A percentile compares a stretch with the other conserved stretches of the same genome.
These are phyloP conservation scores for Zaprionus africanus DNA, from an alignment of 1,140 invertebrate genomes.

Conservation along the genomic window DNA sequence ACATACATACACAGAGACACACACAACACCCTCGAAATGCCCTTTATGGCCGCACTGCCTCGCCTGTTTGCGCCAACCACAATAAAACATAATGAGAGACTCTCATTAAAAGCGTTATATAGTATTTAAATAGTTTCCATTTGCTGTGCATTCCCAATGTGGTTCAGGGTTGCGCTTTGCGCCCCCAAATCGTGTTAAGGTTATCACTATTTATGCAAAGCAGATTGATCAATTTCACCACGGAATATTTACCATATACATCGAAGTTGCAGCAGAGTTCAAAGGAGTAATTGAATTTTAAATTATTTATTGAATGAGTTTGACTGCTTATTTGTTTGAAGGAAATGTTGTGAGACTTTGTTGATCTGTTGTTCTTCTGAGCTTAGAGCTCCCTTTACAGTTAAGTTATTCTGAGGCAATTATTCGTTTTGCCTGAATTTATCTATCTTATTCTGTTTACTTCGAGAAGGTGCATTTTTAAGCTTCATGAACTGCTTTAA, in stretches of 20 bases:
- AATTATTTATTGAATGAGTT: too few relatives aligned
- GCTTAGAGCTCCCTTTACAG: too few relatives aligned
- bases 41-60: neutral
- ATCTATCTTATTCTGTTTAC: too few relatives aligned
- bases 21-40: neutral
- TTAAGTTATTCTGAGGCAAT: too few relatives aligned
- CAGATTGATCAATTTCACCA: neutral
- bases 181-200: constrained; percentile 32
- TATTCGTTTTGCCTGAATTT: too few relatives aligned
- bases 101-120: constrained; percentile 44
- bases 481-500: too few relatives aligned
- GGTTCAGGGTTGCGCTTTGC: constrained; percentile 28
- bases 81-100: constrained; percentile 56
- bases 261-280: neutral
- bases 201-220: constrained; percentile 9
- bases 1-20: constrained; percentile 4
- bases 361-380: too few relatives aligned
- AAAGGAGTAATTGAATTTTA: neutral
- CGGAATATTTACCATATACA: neutral
- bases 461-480: too few relatives aligned
- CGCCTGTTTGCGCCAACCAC: constrained; percentile 22
- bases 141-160: constrained; percentile 23
- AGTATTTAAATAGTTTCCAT: constrained; percentile 5
- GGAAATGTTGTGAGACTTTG: too few relatives aligned
- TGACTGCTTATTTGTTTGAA: too few relatives aligned